These are phyloP conservation scores for Periophthalmodon schlosseri DNA, from an alignment of 2,113 vertebrate genomes.

Conservation along the genomic window DNA sequence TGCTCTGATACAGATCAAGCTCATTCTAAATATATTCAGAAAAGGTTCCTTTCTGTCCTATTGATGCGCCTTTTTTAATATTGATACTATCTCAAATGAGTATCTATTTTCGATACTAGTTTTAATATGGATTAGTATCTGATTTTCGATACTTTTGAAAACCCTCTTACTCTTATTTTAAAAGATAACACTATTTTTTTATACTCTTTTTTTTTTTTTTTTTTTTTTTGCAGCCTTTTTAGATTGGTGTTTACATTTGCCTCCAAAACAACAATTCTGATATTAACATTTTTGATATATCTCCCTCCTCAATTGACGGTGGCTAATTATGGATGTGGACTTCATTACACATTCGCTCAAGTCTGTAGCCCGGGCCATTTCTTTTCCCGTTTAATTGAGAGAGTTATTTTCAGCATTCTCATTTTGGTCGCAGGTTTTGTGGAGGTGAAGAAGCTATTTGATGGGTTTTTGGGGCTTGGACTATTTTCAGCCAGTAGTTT, in stretches of 20 bases:
- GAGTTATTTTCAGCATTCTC: constrained; percentile 54
- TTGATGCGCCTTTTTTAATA: too few species aligned
- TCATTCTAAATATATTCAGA: too few species aligned
- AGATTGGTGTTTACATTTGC: too few species aligned
- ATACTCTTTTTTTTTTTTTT: not conserved
- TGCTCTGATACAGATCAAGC: too few species aligned
- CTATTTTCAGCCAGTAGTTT: constrained; percentile 54
- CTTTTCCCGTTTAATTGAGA: constrained; percentile 57
- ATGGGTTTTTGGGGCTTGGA: constrained; percentile 44
- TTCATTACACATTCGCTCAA: constrained; percentile 24
- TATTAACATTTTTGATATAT: not conserved
- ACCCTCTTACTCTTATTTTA: too few species aligned
- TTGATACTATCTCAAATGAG: too few species aligned
- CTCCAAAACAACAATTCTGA: not conserved
- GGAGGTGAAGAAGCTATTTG: constrained; percentile 36
- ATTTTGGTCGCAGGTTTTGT: constrained; percentile 40
- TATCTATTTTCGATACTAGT: too few species aligned
- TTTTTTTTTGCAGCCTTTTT: too few species aligned
- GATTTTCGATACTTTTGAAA: too few species aligned
- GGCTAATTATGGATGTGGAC: not conserved
- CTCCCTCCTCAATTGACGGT: not conserved
- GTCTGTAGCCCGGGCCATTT: constrained; percentile 43
- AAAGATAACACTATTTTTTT: not conserved
- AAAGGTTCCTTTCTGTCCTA: too few species aligned
- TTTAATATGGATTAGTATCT: too few species aligned